Base-by-base conservation (phyloP, 1,140 invertebrate species). In the Macrobrachium nipponense region DNA sequence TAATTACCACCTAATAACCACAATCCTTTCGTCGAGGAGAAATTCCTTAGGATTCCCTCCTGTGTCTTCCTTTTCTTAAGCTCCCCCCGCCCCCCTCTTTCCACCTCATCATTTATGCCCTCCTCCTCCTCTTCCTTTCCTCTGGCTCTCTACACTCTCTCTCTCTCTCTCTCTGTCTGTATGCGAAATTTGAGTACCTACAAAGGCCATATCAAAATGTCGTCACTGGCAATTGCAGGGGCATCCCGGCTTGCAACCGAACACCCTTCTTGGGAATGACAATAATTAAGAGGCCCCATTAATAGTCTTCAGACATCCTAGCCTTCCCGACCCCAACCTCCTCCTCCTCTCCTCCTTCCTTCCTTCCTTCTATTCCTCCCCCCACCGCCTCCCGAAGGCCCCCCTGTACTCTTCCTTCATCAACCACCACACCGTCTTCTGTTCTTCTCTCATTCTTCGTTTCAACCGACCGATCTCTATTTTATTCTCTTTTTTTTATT, bases 191-290 rank as follows among this genome's bases (percentile, higher is more conserved):
- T 79, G 77, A 79, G 77, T 43, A 62, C 60, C 60, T 79, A 79
- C 77, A 79, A 79, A 79, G 77, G 77, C 60, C 77, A 79, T 79
- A 79, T 79, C 77, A 79, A 79, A 79, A 79, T 79, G 77, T 79
- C 77, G 64, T 64, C 59, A 58, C 60, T 17, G 77, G 58, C 59
- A 79, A 61, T 79, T 58, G 58, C 59, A 79, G 61, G 60, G 58
- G 43, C 43, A 36, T 17, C 20, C 18, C 59, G 58, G 23, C 43
- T 20, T 64, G 77, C 77, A 79, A 79, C 77, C 77, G 58, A 79
- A 79, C 77, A 79, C 77, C 77, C 15, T 36, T 36, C 77, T 36
- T 36, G 59, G 27, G 75, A 79, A 79, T 79, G 77, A 60, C 61
- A 64, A 79, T 79, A 79, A 79, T 79, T 79, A 79, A 79, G 77